A percentile compares a stretch with the other conserved stretches of the same genome.
These are phyloP conservation scores for Drosophila mojavensis DNA, from an alignment of 1,140 invertebrate species.

Conservation along the genomic window DNA sequence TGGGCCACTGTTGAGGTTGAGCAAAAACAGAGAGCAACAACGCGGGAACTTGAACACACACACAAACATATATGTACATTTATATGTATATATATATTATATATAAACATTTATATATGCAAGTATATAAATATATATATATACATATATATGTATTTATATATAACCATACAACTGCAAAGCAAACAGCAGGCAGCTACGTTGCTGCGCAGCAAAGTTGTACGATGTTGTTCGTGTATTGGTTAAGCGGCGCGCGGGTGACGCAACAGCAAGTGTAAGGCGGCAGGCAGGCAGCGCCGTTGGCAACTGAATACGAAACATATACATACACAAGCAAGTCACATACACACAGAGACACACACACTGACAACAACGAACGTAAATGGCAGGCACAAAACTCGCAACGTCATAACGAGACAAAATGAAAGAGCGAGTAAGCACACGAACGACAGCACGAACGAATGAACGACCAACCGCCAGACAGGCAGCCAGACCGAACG, in stretches of 20 bases:
- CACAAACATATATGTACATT: neutral
- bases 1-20: slow-evolving; percentile 42
- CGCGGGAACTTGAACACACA: slow-evolving; percentile 60
- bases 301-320: slow-evolving; percentile 68
- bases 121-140: slow-evolving; percentile 1
- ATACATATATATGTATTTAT: slow-evolving; percentile 15
- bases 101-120: slow-evolving; percentile 7
- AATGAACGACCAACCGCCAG: slow-evolving; percentile 23
- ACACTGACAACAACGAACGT: neutral
- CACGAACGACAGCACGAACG: slow-evolving; percentile 20
- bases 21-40: slow-evolving; percentile 65
- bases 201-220: slow-evolving; percentile 51
- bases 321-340: slow-evolving; percentile 26
- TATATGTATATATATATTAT: slow-evolving; percentile 19
- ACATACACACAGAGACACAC: slow-evolving; percentile 1
- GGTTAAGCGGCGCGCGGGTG: slow-evolving; percentile 66
- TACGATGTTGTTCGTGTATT: slow-evolving; percentile 33
- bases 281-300: slow-evolving; percentile 59
- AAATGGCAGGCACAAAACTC: slow-evolving; percentile 69
- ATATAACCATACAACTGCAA: slow-evolving; percentile 41
- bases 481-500: slow-evolving; percentile 23
- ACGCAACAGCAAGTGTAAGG: slow-evolving; percentile 80
- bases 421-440: slow-evolving; percentile 48
- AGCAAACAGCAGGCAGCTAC: slow-evolving; percentile 52
- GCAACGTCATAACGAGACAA: slow-evolving; percentile 78